Evolutionary conservation across 2,888 invertebrate species (phyloP).

Genomic region (Piscicola geometra): DNA sequence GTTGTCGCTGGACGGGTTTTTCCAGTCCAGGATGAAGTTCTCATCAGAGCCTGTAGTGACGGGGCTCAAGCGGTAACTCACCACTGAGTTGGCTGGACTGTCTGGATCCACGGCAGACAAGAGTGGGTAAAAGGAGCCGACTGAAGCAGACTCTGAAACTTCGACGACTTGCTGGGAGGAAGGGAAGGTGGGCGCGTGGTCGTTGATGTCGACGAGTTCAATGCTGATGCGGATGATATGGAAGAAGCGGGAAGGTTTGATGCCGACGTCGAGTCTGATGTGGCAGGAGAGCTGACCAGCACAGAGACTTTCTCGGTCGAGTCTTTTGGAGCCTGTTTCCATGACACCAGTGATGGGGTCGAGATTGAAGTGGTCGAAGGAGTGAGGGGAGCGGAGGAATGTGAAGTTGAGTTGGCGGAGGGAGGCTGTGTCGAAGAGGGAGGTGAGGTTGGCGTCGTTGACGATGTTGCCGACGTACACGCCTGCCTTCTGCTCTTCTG

Average conservation of each 20-base stretch:
- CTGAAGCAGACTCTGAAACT: conserved; percentile 41
- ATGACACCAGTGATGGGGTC: conserved; percentile 41
- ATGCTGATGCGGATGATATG: conserved; percentile 41
- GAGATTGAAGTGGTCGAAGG: conserved; percentile 35
- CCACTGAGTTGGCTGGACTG: conserved; percentile 39
- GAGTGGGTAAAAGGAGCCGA: conserved; percentile 38
- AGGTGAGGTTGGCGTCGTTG: conserved; percentile 38
- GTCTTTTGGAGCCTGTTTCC: conserved; percentile 34
- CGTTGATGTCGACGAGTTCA: conserved; percentile 42
- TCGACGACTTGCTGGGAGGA: conserved; percentile 33
- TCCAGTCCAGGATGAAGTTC: conserved; percentile 38
- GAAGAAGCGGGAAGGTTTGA: conserved; percentile 38
- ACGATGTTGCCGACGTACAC: conserved; percentile 41
- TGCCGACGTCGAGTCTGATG: conserved; percentile 39
- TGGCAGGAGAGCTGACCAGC: conserved; percentile 31
- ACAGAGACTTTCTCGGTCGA: conserved; percentile 44
- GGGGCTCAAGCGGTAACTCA: conserved; percentile 31
- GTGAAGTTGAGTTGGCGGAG: conserved; percentile 38
- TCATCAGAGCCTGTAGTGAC: conserved; percentile 28
- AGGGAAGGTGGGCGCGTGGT: conserved; percentile 42
- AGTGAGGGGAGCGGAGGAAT: conserved; percentile 34
- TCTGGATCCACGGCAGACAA: conserved; percentile 42
- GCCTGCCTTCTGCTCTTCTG: conserved; percentile 40
- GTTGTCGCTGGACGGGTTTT: conserved; percentile 21
- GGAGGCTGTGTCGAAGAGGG: conserved; percentile 30